Evolutionary conservation across 2,113 vertebrate genomes (phyloP), one percentile per base, ranked within the genome.

Genomic region (Pteronura brasiliensis): DNA sequence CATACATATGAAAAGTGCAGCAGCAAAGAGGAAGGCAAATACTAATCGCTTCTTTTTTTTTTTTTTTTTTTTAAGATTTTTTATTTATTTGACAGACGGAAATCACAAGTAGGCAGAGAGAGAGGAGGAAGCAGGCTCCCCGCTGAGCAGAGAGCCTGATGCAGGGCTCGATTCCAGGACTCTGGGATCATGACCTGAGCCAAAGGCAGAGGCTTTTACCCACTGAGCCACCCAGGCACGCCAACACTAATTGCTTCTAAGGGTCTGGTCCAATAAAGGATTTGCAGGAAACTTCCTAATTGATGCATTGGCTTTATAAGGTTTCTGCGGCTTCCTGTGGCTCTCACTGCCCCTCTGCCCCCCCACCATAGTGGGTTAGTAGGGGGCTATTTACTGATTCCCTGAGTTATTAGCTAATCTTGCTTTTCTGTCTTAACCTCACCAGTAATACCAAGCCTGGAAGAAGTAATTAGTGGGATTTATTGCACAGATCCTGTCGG

Each of bases 281-380:
- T 59, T 96, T 90, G 92, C 3, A 47, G 57, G 76, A 86, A 34
- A 71, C 57, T 6, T 7, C 15, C 57, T 80, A 23, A 29, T 47
- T 36, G 23, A 7, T 17, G 4, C 14, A 5, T 4, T 9, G 36
- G 29, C 25, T 74, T 47, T 39, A 0, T 17, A 49, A 80, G 63
- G 39, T 84, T 95, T 63, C 34, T 27, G n/a, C 17, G 36, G 42
- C 21, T 13, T 59, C 39, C 29, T 44, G 18, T 44, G 20, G 23
- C 39, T 44, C 0, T n/a, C 25, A 18, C 4, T 7, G 29, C 0
- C 12, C 36, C 2, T 10, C 5, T 11, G 10, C 25, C 25, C 10
- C 10, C 61, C 4, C 11, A 15, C 25, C 10, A 29, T 8, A 12
- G 4, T 31, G 57, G 36, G 17, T 63, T 65, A 6, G 4, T 69